Evolutionary conservation across 2,113 vertebrate genomes (phyloP), one percentile per base, ranked within the genome.

Genomic region (Verasper variegatus): DNA sequence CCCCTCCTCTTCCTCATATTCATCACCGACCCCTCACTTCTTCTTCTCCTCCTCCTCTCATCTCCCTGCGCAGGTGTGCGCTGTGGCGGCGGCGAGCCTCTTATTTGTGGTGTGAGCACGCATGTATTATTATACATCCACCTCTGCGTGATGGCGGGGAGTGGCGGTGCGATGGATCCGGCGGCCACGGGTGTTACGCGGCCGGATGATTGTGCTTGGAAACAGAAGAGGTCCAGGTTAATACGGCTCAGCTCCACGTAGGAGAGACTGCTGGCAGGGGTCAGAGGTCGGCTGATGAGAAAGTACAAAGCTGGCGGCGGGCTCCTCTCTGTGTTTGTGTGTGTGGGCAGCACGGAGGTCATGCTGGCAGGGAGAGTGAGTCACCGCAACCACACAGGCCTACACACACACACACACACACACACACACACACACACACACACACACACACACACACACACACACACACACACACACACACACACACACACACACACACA

Each of bases 261-360:
- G 62, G 74, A 83, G 78, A 84, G 76, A 74, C 82, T 84, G 85
- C 83, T 68, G 68, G 83, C 80, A 74, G 68, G 68, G 78, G 82
- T 84, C 80, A 58, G 55, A 76, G 89, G 80, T 86, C 68, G 9
- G 61, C 76, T 84, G 88, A 90, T 91, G 87, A 90, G 88, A 90
- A 89, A 83, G 69, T 74, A 80, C 76, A 78, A 82, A 76, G 83
- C 86, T 59, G 74, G 74, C 20, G 54, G 31, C 1, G 59, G 26
- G 68, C 73, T 51, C 54, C 65, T 83, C 52, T 81, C 68, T 73
- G 0, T 80, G 71, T 82, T 55, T 72, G 63, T 74, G 81, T 84
- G 85, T 85, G 90, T 91, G 84, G 86, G 89, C 86, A 86, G 84
- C n/a, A 37, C 26, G 1, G 79, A 85, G 91, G 88, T 91, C 88